Evolutionary conservation across 2,113 vertebrate genomes (phyloP).

Genomic region (Naja naja): DNA sequence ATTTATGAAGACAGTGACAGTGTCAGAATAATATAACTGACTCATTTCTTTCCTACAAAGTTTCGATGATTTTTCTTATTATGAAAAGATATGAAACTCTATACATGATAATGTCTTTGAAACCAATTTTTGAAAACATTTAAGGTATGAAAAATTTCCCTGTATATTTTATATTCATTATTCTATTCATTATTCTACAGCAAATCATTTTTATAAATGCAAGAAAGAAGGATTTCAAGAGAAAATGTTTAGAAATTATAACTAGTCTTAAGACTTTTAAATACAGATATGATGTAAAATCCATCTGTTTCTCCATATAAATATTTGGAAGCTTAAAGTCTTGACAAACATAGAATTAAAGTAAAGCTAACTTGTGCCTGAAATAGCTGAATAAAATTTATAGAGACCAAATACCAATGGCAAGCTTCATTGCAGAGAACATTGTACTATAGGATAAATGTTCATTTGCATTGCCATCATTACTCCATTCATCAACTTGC

Average conservation of each 20-base stretch:
- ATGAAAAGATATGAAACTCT: conserved; percentile 50
- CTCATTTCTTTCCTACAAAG: conserved; percentile 32
- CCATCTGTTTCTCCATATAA: conserved; percentile 35
- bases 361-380: not conserved
- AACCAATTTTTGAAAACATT: conserved; percentile 46
- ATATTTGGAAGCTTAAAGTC: conserved; percentile 33
- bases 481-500: not conserved
- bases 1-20: conserved; percentile 25
- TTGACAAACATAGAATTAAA: not conserved
- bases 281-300: conserved; percentile 52
- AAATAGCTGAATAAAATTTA: not conserved
- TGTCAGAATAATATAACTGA: conserved; percentile 46
- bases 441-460: not conserved
- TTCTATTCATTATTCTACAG: conserved; percentile 29
- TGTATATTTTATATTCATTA: conserved; percentile 57
- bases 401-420: not conserved
- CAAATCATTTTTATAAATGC: conserved; percentile 53
- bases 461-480: not conserved
- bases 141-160: conserved; percentile 57
- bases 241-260: conserved; percentile 56
- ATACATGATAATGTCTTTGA: conserved; percentile 57
- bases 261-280: conserved; percentile 61
- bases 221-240: conserved; percentile 24
- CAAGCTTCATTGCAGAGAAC: not conserved
- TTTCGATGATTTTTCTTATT: conserved; percentile 44